Conservation (phyloP, 2,797 vertebrate genomes). For the Enteromius radiatus region DNA sequence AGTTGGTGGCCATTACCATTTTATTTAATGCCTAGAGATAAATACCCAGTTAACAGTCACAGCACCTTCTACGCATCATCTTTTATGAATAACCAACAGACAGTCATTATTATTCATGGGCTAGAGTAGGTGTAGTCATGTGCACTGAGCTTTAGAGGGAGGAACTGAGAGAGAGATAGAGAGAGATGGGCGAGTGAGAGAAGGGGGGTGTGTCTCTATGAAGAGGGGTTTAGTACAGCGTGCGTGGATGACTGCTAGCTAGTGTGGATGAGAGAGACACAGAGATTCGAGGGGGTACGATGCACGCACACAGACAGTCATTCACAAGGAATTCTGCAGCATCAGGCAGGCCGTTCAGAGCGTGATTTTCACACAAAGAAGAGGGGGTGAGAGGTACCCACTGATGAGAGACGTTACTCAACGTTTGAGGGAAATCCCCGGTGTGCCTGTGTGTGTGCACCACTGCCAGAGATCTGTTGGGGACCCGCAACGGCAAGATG, state of each 20-base stretch:
- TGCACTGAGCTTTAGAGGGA: slow-evolving; percentile 78
- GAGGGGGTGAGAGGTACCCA: slow-evolving; percentile 82
- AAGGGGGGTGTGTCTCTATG: slow-evolving; percentile 54
- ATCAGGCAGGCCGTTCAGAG: slow-evolving; percentile 1
- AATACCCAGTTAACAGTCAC: slow-evolving; percentile 39
- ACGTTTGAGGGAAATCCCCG: slow-evolving; percentile 88
- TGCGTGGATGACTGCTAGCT: slow-evolving; percentile 44
- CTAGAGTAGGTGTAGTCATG: slow-evolving; percentile 87
- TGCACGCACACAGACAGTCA: slow-evolving; percentile 33
- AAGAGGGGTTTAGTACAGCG: slow-evolving; percentile 47
- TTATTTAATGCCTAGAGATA: slow-evolving; percentile 29
- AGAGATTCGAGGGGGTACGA: slow-evolving; percentile 21
- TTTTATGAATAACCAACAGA: slow-evolving; percentile 88
- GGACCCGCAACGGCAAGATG: slow-evolving; percentile 82
- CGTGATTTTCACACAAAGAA: slow-evolving; percentile 26
- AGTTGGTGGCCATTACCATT: slow-evolving; percentile 16
- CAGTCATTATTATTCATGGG: slow-evolving; percentile 87
- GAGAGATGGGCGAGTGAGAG: slow-evolving; percentile 46
- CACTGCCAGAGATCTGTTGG: slow-evolving; percentile 78
- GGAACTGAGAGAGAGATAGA: slow-evolving; percentile 30
- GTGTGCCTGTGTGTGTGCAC: slow-evolving; percentile 77
- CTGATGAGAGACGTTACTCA: slow-evolving; percentile 90
- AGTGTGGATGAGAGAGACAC: slow-evolving; percentile 48
- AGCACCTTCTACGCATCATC: slow-evolving; percentile 53
- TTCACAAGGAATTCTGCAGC: slow-evolving; percentile 9